These are phyloP conservation scores for Drosophila percnosoma DNA, from an alignment of 2,888 invertebrate genomes.

Conservation along the genomic window DNA sequence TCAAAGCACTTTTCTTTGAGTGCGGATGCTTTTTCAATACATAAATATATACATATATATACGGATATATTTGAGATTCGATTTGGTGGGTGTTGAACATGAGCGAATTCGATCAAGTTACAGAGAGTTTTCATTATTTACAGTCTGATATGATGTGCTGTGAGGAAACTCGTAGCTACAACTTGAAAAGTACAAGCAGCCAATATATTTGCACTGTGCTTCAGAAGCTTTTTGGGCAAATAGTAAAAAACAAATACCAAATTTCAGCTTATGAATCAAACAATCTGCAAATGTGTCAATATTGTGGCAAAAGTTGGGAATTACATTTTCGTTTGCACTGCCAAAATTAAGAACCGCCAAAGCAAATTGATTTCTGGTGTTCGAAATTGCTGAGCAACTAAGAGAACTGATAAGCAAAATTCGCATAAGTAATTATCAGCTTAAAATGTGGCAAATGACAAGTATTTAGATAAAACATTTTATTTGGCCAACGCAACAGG, in stretches of 20 bases:
- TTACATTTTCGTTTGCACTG: constrained; percentile 40
- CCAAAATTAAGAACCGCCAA: constrained; percentile 19
- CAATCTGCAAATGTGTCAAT: constrained; percentile 57
- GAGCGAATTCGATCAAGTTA: constrained; percentile 38
- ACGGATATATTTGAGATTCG: constrained; percentile 44
- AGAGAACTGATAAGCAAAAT: constrained; percentile 38
- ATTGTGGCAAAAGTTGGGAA: constrained; percentile 33
- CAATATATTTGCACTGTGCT: constrained; percentile 59
- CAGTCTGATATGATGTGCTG: constrained; percentile 34
- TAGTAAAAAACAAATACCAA: constrained; percentile 15
- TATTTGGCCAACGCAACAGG: constrained; percentile 11
- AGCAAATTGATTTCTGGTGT: constrained; percentile 52
- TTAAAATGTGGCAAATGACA: constrained; percentile 46
- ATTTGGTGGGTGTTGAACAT: constrained; percentile 50
- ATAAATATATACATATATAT: constrained; percentile 22
- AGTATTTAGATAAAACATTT: constrained; percentile 45
- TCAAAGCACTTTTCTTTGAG: neutral
- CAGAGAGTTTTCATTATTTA: constrained; percentile 57
- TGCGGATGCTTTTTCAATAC: neutral
- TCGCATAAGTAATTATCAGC: constrained; percentile 51
- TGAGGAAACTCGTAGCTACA: constrained; percentile 18
- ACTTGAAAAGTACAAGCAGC: constrained; percentile 44
- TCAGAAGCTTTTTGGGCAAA: constrained; percentile 48
- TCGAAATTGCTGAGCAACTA: constrained; percentile 11
- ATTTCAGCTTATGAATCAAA: constrained; percentile 26